A percentile compares a stretch with the other conserved stretches of the same genome.
Conservation (phyloP, 2,888 invertebrate genomes). For the Chalcis sispes region DNA sequence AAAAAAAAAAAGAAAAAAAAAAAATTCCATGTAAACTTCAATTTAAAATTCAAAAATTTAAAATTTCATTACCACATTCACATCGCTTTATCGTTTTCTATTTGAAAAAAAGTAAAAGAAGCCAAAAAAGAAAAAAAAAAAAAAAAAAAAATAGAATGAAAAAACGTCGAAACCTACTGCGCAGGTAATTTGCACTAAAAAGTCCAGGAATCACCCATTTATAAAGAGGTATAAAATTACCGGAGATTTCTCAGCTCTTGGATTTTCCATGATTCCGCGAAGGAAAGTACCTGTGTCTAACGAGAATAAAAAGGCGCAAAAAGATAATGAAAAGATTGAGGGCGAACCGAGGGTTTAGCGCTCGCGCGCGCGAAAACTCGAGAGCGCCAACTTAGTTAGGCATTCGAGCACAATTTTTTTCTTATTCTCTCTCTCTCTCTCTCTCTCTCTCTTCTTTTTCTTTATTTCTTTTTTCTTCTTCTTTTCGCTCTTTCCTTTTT, state of each 20-base stretch:
- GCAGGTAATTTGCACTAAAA: too few species aligned
- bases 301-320: background rate
- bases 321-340: constrained; percentile 41
- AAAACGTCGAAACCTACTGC: too few species aligned
- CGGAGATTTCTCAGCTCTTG: background rate
- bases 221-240: too few species aligned
- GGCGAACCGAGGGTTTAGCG: constrained; percentile 14
- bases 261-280: background rate
- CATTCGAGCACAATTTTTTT: background rate
- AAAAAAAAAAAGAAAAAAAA: too few species aligned
- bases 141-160: too few species aligned
- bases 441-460: background rate
- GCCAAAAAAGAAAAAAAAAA: too few species aligned
- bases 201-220: too few species aligned
- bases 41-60: too few species aligned
- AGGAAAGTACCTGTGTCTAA: background rate
- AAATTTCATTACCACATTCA: too few species aligned
- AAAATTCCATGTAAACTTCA: too few species aligned
- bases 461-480: background rate
- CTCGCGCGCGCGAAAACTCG: background rate
- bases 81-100: too few species aligned
- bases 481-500: constrained; percentile 4
- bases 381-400: constrained; percentile 9
- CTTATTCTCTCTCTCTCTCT: background rate
- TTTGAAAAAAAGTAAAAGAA: too few species aligned